Percentiles rank a stretch among this genome's conserved stretches.
phyloP scores from a whole-genome alignment of 2,797 vertebrate genomes.

The Nyctalus aviator region DNA sequence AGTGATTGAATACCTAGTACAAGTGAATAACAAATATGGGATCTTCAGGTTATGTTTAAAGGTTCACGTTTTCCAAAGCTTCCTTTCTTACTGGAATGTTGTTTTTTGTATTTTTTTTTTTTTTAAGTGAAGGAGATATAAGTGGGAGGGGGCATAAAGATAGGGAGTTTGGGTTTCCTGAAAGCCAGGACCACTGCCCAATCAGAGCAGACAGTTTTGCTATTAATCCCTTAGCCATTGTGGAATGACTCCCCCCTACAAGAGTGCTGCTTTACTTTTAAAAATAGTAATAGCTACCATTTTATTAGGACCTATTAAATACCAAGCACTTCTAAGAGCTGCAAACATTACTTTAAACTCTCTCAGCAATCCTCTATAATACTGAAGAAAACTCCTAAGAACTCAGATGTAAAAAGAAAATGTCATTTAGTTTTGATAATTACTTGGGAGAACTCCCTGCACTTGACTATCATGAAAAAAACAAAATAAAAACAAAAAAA shows the following conservation, averaged over 20 bases:
- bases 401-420: slow-evolving; percentile 6
- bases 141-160: neutral
- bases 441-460: neutral
- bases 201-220: neutral
- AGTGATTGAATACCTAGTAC: neutral
- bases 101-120: neutral
- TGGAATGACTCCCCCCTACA: neutral
- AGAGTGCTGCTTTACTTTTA: neutral
- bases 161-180: neutral
- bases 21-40: slow-evolving; percentile 10
- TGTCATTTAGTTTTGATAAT: slow-evolving; percentile 12
- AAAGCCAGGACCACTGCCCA: neutral
- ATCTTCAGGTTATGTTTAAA: neutral
- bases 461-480: neutral
- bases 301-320: neutral
- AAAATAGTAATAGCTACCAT: neutral
- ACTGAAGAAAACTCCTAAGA: neutral
- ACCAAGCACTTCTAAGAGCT: neutral
- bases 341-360: neutral
- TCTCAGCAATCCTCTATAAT: neutral
- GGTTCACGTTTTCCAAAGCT: neutral
- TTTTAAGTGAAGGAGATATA: neutral
- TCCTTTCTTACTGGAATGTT: neutral
- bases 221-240: neutral
- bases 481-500: neutral